Percentiles rank a stretch among this genome's conserved stretches.
phyloP scores from a whole-genome alignment of 2,113 vertebrate species.

The Chamaea fasciata region DNA sequence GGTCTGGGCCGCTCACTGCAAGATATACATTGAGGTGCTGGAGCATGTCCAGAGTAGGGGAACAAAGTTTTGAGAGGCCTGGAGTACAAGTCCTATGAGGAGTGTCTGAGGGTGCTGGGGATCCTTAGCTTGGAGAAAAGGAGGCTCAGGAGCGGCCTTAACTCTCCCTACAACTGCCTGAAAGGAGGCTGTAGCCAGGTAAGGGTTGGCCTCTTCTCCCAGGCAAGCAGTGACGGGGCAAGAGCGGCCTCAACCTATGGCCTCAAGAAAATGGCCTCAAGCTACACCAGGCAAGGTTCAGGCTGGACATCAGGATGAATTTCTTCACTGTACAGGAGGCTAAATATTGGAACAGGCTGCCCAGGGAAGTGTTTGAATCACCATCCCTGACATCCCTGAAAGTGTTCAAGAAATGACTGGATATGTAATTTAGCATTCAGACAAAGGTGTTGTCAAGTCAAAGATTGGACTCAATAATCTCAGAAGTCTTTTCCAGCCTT shows the following conservation, averaged over 20 bases:
- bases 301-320: not conserved
- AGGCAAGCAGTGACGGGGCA: not conserved
- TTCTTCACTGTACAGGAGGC: not conserved
- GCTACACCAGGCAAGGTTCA: fast-evolving
- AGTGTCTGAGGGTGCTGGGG: not conserved
- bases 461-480: not conserved
- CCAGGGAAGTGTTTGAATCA: not conserved
- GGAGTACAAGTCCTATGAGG: not conserved
- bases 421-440: not conserved
- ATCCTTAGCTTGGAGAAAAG: not conserved
- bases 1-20: not conserved
- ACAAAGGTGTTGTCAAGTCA: not conserved
- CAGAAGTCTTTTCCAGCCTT: not conserved
- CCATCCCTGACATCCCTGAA: not conserved
- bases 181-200: not conserved
- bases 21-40: not conserved
- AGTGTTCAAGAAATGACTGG: not conserved
- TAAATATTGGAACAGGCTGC: not conserved
- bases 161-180: not conserved
- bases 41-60: not conserved
- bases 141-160: not conserved
- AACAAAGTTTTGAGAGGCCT: not conserved
- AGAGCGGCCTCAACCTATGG: not conserved
- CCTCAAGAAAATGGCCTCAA: not conserved
- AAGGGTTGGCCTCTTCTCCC: fast-evolving